Base-by-base conservation (phyloP, 2,113 vertebrate genomes). In the Formicarius rufipectus region DNA sequence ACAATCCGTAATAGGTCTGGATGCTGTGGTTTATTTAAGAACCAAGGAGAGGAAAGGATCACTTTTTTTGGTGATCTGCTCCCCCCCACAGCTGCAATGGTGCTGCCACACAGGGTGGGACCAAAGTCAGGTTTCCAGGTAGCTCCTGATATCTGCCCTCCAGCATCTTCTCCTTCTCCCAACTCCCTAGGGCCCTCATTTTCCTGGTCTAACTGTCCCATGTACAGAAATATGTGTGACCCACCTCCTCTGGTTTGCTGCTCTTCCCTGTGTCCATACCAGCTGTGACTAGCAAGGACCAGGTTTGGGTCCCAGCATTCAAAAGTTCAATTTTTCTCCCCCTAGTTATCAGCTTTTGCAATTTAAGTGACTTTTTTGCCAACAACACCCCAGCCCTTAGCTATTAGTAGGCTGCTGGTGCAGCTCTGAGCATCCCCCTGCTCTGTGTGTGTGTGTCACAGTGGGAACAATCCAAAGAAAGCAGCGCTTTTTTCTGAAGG, bases 181-280 rank as follows among this genome's bases (percentile, higher is more conserved):
- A 4, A 1, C 58, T 53, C 37, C 27, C 73, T 44, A 69, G 23
- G 31, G 16, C 9, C 30, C 52, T 5, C 9, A 1, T 69, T 87
- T 71, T 35, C 39, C 64, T 4, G 0, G 5, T 37, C 14, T 6
- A 9, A 6, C 35, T 24, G 8, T 49, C 10, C 28, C 40, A 28
- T 0, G 2, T 25, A 37, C 64, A 37, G 37, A 55, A 67, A 12
- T 3, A 3, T 4, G 0, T 14, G 13, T 13, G 49, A 60, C 68
- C 44, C 1, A 1, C 72, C 47, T 68, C 58, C 58, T n/a, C n/a
- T 13, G 2, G 10, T 60, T 49, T 45, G n/a, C 0, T 0, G 9
- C 50, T 82, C 52, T 56, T 19, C 23, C 52, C 52, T 1, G 0
- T 47, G 47, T 47, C 80, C 9, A 0, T 23, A 37, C 19, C 31